These are phyloP conservation scores for Eonycteris spelaea DNA, from an alignment of 2,113 vertebrate species.

Conservation along the genomic window DNA sequence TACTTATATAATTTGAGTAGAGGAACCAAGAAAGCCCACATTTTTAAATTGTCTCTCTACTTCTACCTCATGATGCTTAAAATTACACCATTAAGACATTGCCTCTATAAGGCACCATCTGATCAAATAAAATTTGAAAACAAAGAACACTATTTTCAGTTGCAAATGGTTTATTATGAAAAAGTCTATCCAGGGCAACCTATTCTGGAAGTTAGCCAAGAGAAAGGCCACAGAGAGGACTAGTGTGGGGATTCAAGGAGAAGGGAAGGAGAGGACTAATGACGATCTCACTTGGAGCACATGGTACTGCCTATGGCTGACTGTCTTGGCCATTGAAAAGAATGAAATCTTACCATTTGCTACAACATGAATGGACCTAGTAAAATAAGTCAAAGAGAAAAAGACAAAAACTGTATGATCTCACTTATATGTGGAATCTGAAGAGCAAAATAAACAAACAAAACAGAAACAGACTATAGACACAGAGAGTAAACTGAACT, in stretches of 20 bases:
- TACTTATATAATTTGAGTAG: neutral
- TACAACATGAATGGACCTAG: too few relatives aligned
- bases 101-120: neutral
- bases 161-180: neutral
- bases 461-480: too few relatives aligned
- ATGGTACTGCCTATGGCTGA: fast-evolving
- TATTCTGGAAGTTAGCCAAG: neutral
- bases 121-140: neutral
- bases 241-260: fast-evolving
- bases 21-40: neutral
- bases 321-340: too few relatives aligned
- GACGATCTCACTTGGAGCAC: neutral
- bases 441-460: too few relatives aligned
- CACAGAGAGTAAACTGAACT: too few relatives aligned
- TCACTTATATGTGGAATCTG: too few relatives aligned
- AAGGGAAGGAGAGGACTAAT: fast-evolving
- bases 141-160: neutral
- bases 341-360: too few relatives aligned
- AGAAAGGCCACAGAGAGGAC: neutral
- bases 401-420: too few relatives aligned
- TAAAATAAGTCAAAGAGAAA: too few relatives aligned
- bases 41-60: neutral
- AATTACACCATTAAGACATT: neutral
- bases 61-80: neutral
- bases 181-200: neutral